Percentiles rank a stretch among this genome's conserved stretches.
Conservation (phyloP, 2,888 invertebrate genomes). For the Xestoiulus laeticollis region DNA sequence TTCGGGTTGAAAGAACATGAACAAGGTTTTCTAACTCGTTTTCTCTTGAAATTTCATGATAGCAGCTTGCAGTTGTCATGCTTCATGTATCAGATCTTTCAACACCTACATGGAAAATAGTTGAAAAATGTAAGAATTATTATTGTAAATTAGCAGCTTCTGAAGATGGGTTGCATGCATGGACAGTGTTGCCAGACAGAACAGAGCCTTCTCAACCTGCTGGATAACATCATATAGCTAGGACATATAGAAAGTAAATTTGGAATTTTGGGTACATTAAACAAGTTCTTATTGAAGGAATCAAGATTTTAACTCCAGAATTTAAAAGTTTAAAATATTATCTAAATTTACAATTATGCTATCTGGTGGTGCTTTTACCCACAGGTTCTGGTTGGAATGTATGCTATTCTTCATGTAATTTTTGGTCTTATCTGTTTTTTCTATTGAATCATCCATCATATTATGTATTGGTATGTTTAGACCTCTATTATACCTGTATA, state of each 20-base stretch:
- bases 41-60: not conserved
- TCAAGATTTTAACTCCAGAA: not conserved
- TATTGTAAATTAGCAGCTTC: not conserved
- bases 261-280: not conserved
- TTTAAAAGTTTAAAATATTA: no score
- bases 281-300: not conserved
- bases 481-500: no score
- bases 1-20: conserved; percentile 16
- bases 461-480: no score
- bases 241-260: not conserved
- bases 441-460: no score
- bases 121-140: no score
- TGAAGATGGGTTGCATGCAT: not conserved
- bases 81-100: not conserved
- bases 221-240: not conserved
- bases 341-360: no score
- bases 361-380: no score
- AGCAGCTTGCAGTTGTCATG: not conserved
- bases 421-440: no score
- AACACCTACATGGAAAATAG: not conserved
- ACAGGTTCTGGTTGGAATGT: no score
- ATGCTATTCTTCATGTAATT: no score
- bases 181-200: not conserved
- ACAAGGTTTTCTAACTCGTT: not conserved
- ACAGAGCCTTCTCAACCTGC: not conserved